phyloP scores from a whole-genome alignment of 1,140 invertebrate species.

The Holotrichia oblita region DNA sequence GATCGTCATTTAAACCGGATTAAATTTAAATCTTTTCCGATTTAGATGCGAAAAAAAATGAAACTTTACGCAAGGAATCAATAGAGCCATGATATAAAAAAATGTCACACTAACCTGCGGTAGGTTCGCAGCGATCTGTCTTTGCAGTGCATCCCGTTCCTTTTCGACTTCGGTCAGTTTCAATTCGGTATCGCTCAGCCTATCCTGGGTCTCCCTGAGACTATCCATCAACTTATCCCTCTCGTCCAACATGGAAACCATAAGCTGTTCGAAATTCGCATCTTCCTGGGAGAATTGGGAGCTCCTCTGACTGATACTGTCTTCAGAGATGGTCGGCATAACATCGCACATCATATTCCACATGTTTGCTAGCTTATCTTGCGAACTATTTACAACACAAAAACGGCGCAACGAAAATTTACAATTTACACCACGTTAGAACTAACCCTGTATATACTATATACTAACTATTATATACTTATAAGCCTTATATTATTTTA shows the following conservation, averaged over 20 bases:
- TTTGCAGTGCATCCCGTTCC: constrained; percentile 91
- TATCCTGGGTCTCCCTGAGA: constrained; percentile 92
- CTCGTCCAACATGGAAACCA: constrained; percentile 99
- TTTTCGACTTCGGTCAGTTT: constrained; percentile 92
- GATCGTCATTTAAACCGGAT: neutral
- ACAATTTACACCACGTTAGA: constrained; percentile 47
- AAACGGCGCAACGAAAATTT: constrained; percentile 42
- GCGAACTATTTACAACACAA: constrained; percentile 19
- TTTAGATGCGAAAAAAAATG: neutral
- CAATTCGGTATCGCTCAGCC: constrained; percentile 83
- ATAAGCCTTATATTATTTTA: constrained; percentile 11
- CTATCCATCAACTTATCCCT: constrained; percentile 98
- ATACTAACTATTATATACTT: constrained; percentile 37
- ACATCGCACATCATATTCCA: constrained; percentile 99
- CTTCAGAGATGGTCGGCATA: constrained; percentile 99
- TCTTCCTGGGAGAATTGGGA: constrained; percentile 94
- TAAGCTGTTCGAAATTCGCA: constrained; percentile 98
- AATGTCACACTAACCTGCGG: constrained; percentile 81
- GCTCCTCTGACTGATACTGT: constrained; percentile 90
- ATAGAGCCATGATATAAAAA: neutral
- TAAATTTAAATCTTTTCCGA: neutral
- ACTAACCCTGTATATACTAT: constrained; percentile 51
- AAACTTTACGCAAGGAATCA: neutral
- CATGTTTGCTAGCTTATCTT: constrained; percentile 69
- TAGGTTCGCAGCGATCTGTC: constrained; percentile 93